These are phyloP conservation scores for Sebastes itinus DNA, from an alignment of 2,797 vertebrate genomes.

Conservation along the genomic window DNA sequence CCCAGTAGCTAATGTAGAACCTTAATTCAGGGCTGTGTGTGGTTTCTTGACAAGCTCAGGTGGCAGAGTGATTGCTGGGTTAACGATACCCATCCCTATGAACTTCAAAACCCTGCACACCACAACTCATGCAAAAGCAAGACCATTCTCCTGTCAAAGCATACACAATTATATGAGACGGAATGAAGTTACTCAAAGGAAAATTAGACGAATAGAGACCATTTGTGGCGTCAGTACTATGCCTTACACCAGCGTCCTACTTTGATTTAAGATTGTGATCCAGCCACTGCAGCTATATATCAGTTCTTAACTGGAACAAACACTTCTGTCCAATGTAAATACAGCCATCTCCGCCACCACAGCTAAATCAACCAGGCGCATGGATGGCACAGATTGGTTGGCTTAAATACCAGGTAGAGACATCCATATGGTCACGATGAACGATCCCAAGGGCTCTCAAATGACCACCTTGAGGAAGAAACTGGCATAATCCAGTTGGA, in stretches of 20 bases:
- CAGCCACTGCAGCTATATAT: constrained; percentile 9
- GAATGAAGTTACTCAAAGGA: neutral
- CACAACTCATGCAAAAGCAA: neutral
- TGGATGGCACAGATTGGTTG: constrained; percentile 57
- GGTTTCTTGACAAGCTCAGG: constrained; percentile 1
- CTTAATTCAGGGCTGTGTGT: neutral
- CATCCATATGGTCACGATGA: constrained; percentile 56
- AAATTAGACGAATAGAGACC: neutral
- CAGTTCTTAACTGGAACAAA: constrained; percentile 15
- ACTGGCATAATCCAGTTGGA: constrained; percentile 64
- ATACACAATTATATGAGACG: neutral
- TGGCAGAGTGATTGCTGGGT: neutral
- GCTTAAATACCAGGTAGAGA: constrained; percentile 61
- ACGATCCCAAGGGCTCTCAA: constrained; percentile 54
- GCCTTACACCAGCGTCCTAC: neutral
- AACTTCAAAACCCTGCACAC: neutral
- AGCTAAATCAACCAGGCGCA: constrained; percentile 63
- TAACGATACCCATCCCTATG: too few relatives aligned
- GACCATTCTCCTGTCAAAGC: neutral
- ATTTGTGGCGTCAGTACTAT: neutral
- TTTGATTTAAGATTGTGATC: neutral
- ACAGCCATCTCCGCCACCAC: constrained; percentile 53
- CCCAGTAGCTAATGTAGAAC: neutral
- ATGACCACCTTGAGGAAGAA: constrained; percentile 62
- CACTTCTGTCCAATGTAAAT: constrained; percentile 49